Conservation (phyloP, 1,140 invertebrate genomes). For the Phortica variegata region DNA sequence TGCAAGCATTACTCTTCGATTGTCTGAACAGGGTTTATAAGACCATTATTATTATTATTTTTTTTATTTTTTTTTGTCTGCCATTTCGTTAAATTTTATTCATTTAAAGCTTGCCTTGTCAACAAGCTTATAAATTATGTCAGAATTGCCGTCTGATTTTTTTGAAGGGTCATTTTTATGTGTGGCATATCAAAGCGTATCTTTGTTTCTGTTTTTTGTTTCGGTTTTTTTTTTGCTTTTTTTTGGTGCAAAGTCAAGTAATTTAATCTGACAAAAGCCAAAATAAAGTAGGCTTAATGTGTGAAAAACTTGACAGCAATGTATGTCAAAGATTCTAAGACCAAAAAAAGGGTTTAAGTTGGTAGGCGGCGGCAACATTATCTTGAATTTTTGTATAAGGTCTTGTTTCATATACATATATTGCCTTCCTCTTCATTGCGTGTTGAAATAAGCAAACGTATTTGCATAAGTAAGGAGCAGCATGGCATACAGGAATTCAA, state of each 20-base stretch:
- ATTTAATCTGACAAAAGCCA: conserved; percentile 45
- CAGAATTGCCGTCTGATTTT: too few relatives aligned
- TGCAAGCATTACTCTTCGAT: too few relatives aligned
- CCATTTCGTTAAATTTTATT: conserved; percentile 27
- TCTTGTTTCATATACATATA: conserved; percentile 1
- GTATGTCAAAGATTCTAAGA: conserved; percentile 18
- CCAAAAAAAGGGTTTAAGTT: too few relatives aligned
- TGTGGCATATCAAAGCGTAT: conserved; percentile 29
- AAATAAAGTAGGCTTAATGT: conserved; percentile 45
- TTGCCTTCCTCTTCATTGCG: conserved; percentile 8
- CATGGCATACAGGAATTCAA: conserved; percentile 2
- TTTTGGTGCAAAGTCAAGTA: conserved; percentile 29
- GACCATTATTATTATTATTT: conserved; percentile 24
- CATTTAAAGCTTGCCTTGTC: background rate
- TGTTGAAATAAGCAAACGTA: conserved; percentile 24
- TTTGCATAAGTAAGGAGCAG: conserved; percentile 46
- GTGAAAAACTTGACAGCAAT: conserved; percentile 42
- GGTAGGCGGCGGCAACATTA: too few relatives aligned
- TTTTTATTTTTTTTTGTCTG: conserved; percentile 1
- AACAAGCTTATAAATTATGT: conserved; percentile 13
- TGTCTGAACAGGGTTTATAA: too few relatives aligned
- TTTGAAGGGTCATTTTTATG: too few relatives aligned
- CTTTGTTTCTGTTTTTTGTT: background rate
- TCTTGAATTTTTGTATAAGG: too few relatives aligned
- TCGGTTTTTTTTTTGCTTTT: too few relatives aligned